Evolutionary conservation across 2,797 vertebrate species (phyloP), one percentile per base, ranked within the genome.

Genomic region (Syngnathus rostellatus): DNA sequence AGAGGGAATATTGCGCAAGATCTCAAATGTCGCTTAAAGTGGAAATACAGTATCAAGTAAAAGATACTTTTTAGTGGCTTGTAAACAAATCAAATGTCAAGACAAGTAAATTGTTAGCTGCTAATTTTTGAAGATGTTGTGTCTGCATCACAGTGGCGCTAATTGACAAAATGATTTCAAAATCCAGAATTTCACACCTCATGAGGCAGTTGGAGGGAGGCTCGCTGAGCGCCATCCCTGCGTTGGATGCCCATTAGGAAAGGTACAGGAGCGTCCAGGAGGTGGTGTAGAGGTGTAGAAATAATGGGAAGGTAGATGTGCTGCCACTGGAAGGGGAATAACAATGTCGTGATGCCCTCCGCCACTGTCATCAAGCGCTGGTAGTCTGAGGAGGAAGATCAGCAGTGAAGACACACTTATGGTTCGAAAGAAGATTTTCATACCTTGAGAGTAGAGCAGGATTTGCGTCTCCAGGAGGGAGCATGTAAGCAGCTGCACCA

Each of bases 271-370:
- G 97, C 96, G 0, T 99, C 97, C 69, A 99, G 91, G 69, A 99
- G 97, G 86, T 99, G 95, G 64, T 95, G 90, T 8, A 98, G 89
- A 0, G 95, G 96, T 0, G 94, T 90, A 10, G 97, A 96, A 31
- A 98, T 92, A 79, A 99, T 97, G 74, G 97, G 97, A 38, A 99
- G 93, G 0, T 99, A 99, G 4, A 99, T 94, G 3, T 99, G 96
- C 76, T 98, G 95, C 97, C 97, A 99, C 71, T 98, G 95, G 87
- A 99, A 99, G 0, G 97, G 97, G 91, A 99, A 99, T 39, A 99
- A 87, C 69, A 99, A 89, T 0, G 94, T 93, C 0, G 92, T 94
- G 87, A 99, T 88, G 46, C 95, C 92, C 80, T 99, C 97, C 0
- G 95, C 96, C 72, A 99, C 94, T 0, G 93, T 97, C 97, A 99